Conservation (phyloP, 2,113 vertebrate species). For the Pygoscelis antarcticus region DNA sequence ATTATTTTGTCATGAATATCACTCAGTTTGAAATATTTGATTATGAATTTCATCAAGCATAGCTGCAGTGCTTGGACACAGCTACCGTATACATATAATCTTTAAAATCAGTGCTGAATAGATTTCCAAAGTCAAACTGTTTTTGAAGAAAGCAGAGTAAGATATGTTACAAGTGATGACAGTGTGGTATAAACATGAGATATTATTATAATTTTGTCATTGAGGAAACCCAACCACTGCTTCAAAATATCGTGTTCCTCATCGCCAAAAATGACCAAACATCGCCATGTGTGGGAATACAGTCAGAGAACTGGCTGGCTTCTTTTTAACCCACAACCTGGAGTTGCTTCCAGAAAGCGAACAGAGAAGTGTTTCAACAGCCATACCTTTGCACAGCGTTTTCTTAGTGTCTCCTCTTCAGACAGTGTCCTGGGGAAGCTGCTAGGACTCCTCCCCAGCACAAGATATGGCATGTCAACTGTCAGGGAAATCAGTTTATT, state of each 20-base stretch:
- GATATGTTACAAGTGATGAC: not conserved
- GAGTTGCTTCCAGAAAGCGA: not conserved
- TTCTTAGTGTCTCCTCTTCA: not conserved
- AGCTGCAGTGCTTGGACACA: not conserved
- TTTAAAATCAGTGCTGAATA: not conserved
- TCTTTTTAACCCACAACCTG: not conserved
- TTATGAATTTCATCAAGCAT: not conserved
- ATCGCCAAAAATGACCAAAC: not conserved
- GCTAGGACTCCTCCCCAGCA: not conserved
- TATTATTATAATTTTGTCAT: not conserved
- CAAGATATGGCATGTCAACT: accelerated
- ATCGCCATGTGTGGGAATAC: not conserved
- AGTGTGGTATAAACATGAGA: not conserved
- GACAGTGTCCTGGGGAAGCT: not conserved
- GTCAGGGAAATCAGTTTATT: not conserved
- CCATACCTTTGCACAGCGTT: not conserved
- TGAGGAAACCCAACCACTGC: not conserved
- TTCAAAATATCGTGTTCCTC: not conserved
- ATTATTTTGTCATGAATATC: not conserved
- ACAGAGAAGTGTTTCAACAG: not conserved
- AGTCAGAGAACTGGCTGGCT: not conserved
- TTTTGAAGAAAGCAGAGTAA: not conserved
- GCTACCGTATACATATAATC: not conserved
- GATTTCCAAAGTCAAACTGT: not conserved
- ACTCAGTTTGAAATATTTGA: conserved; percentile 15